A percentile compares a stretch with the other conserved stretches of the same genome.
Conservation (phyloP, 2,797 vertebrate species). For the Falco concolor region DNA sequence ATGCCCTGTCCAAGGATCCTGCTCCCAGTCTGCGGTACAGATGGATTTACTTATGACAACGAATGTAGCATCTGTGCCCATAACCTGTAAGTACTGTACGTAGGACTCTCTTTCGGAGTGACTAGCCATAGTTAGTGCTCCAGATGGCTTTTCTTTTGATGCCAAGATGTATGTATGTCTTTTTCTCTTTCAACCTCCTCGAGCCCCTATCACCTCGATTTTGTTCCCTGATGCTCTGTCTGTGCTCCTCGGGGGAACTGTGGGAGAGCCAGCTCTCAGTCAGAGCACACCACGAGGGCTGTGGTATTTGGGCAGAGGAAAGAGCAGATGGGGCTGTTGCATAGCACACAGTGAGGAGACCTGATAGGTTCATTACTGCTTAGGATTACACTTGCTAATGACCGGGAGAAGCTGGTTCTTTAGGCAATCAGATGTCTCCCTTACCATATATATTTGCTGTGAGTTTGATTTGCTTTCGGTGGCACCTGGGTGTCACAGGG, state of each 20-base stretch:
- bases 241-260: neutral
- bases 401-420: neutral
- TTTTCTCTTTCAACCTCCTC: neutral
- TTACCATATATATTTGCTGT: neutral
- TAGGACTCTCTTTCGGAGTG: neutral
- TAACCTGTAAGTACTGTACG: slow-evolving; percentile 4
- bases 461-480: neutral
- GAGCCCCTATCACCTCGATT: neutral
- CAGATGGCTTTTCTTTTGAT: neutral
- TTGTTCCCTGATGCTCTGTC: neutral
- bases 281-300: neutral
- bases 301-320: neutral
- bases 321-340: neutral
- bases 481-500: neutral
- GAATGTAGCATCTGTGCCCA: slow-evolving; percentile 53
- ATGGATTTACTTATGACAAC: slow-evolving; percentile 24
- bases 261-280: neutral
- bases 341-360: neutral
- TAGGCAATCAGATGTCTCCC: neutral
- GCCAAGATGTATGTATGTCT: neutral
- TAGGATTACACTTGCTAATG: neutral
- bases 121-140: neutral
- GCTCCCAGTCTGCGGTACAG: slow-evolving; percentile 29
- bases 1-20: slow-evolving; percentile 12
- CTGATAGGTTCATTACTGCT: neutral